A percentile compares a stretch with the other conserved stretches of the same genome.
These are phyloP conservation scores for Reticulitermes speratus DNA, from an alignment of 1,140 invertebrate species.

Conservation along the genomic window DNA sequence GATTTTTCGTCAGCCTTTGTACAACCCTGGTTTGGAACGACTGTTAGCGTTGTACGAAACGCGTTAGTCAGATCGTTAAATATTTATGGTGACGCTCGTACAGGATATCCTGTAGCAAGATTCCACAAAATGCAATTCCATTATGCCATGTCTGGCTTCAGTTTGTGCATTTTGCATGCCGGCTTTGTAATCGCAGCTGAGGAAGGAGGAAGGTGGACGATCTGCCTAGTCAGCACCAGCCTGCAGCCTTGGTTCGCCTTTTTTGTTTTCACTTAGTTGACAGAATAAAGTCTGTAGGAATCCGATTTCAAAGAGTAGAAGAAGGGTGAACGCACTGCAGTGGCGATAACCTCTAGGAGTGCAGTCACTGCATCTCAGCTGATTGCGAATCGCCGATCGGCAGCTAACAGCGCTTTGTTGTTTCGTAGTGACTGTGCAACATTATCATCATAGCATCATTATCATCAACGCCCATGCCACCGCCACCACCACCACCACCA, in stretches of 20 bases:
- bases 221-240: background rate
- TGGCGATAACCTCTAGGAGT: background rate
- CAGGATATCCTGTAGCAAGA: background rate
- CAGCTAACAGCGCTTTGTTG: too few relatives aligned
- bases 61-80: background rate
- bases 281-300: constrained; percentile 6
- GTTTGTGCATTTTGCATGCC: too few relatives aligned
- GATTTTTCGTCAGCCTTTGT: too few relatives aligned
- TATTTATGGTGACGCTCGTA: background rate
- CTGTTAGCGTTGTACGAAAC: too few relatives aligned
- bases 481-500: too few relatives aligned
- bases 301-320: background rate
- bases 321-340: background rate
- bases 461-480: too few relatives aligned
- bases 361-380: background rate
- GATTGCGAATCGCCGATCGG: background rate
- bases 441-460: too few relatives aligned
- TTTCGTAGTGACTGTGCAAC: too few relatives aligned
- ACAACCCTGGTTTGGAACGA: too few relatives aligned
- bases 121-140: background rate
- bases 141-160: background rate
- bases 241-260: background rate
- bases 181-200: background rate
- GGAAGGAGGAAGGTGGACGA: background rate
- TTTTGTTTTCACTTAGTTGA: background rate